Evolutionary conservation across 2,797 vertebrate genomes (phyloP).

Genomic region (Ceryle rudis): DNA sequence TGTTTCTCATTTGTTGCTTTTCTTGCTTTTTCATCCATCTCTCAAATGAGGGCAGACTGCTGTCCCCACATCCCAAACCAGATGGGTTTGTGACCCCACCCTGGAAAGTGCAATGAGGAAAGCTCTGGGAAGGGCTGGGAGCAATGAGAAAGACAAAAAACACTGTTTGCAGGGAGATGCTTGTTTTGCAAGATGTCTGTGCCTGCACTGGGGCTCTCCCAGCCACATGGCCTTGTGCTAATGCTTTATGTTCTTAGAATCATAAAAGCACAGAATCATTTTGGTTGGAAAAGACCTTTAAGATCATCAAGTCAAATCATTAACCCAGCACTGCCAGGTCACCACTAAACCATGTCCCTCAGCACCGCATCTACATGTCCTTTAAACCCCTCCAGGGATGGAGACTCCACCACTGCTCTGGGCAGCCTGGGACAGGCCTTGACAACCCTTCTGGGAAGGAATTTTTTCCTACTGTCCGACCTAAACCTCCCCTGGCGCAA

Average conservation of each 20-base stretch:
- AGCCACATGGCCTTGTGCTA: fast-evolving
- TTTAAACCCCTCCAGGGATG: not conserved
- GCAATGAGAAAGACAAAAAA: not conserved
- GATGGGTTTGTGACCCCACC: not conserved
- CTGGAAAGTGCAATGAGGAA: not conserved
- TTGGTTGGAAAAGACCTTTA: not conserved
- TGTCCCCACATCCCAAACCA: not conserved
- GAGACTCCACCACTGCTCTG: not conserved
- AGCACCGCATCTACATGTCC: not conserved
- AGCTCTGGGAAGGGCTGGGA: not conserved
- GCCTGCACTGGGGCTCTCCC: not conserved
- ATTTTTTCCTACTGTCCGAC: not conserved
- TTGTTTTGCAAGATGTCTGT: not conserved
- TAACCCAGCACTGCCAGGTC: not conserved
- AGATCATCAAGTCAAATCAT: not conserved
- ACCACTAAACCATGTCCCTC: not conserved
- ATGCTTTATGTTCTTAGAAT: not conserved
- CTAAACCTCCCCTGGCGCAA: not conserved
- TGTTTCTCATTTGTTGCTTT: not conserved
- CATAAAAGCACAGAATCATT: not conserved
- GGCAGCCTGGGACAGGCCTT: not conserved
- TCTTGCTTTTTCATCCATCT: not conserved
- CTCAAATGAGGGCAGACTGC: not conserved
- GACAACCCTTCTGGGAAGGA: not conserved
- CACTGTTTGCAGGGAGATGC: not conserved